These are phyloP conservation scores for Xanthia icteritia DNA, from an alignment of 2,888 invertebrate genomes.

Conservation along the genomic window DNA sequence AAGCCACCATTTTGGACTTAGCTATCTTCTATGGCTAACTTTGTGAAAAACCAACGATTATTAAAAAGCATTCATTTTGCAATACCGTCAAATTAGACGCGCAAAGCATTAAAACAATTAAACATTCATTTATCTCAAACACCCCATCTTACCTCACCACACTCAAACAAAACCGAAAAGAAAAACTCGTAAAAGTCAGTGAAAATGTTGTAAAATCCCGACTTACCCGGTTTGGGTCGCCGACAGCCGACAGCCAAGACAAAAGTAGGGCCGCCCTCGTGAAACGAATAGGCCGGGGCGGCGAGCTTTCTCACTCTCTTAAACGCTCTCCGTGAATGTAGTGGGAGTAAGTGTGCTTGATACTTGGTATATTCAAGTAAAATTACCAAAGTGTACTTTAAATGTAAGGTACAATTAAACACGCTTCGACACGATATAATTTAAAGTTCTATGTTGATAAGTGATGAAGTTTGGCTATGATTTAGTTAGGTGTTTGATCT, in stretches of 20 bases:
- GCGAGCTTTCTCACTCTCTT: constrained; percentile 90
- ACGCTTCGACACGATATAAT: no score
- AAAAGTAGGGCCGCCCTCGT: constrained; percentile 86
- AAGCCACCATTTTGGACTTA: no score
- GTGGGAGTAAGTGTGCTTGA: constrained; percentile 67
- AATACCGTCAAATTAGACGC: no score
- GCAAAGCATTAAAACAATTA: constrained; percentile 1
- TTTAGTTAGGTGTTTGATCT: no score
- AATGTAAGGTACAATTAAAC: no score
- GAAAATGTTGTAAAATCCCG: constrained; percentile 63
- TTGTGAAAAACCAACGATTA: no score
- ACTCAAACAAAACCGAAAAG: constrained; percentile 25
- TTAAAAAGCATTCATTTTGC: no score
- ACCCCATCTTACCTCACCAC: constrained; percentile 10
- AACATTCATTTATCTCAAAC: constrained; percentile 12
- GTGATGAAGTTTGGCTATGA: no score
- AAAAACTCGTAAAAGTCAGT: constrained; percentile 52
- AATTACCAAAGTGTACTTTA: no score
- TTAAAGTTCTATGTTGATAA: no score
- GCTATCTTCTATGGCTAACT: no score
- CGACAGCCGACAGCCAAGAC: constrained; percentile 71
- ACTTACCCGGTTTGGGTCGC: constrained; percentile 72
- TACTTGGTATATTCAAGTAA: constrained; percentile 64
- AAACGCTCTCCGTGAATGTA: constrained; percentile 82
- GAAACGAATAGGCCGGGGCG: constrained; percentile 88